Evolutionary conservation across 1,140 invertebrate genomes (phyloP).

Genomic region (Chrysopa pallens): DNA sequence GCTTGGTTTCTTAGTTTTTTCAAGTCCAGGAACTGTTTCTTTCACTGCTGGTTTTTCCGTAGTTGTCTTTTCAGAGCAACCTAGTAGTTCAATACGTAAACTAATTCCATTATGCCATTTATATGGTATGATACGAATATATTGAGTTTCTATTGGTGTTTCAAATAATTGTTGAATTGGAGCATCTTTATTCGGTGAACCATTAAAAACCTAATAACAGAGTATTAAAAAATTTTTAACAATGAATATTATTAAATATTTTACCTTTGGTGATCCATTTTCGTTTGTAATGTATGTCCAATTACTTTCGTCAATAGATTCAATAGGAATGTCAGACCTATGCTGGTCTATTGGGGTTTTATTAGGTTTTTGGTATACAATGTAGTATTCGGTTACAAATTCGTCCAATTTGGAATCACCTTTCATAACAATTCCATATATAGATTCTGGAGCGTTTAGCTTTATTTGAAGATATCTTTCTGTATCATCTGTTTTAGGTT

Average conservation of each 20-base stretch:
- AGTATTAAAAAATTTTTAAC: no score
- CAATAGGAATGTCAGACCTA: no score
- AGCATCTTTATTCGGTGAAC: constrained; percentile 39
- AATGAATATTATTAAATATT: background rate
- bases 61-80: constrained; percentile 36
- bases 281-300: constrained; percentile 31
- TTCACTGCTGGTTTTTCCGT: constrained; percentile 10
- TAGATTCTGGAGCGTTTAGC: constrained; percentile 34
- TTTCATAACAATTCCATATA: constrained; percentile 53
- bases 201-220: constrained; percentile 40
- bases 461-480: constrained; percentile 54
- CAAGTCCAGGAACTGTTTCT: constrained; percentile 3
- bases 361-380: constrained; percentile 28
- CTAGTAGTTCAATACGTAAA: constrained; percentile 46
- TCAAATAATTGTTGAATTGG: constrained; percentile 42
- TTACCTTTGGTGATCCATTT: constrained; percentile 21
- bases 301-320: constrained; percentile 28
- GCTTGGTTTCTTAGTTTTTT: background rate
- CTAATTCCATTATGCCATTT: constrained; percentile 51
- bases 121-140: constrained; percentile 41
- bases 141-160: constrained; percentile 41
- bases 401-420: constrained; percentile 44
- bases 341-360: no score
- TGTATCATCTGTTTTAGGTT: constrained; percentile 29
- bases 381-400: constrained; percentile 55